Evolutionary conservation across 2,888 invertebrate genomes (phyloP), one percentile per base, ranked within the genome.

Genomic region (Athrips mouffetella): DNA sequence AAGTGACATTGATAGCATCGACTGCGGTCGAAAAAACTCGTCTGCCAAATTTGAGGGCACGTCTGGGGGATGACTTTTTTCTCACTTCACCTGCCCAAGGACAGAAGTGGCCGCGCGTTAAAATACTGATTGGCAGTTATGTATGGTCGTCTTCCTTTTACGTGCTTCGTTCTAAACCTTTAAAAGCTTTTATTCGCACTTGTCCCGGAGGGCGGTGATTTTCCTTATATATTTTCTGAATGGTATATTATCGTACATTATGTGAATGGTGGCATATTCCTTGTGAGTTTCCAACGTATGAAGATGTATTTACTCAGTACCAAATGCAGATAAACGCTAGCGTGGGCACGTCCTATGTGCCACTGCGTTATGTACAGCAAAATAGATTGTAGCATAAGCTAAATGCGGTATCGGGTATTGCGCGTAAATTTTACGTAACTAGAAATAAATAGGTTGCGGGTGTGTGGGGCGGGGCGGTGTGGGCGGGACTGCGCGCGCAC

Each of bases 391-490:
- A 80, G 76, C 75, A 73, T 79, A 80, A 79, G 81, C 76, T 78
- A 73, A 83, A 83, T 83, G 87, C 87, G 85, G 85, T 85, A 87
- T 84, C 71, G 81, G 80, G 79, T 84, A 81, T 85, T 85, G 82
- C 85, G 86, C 86, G 88, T 87, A 87, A 87, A 87, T 87, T 87
- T 87, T 87, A 87, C 88, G 88, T 88, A 88, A 88, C 88, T 86
- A 86, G 85, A 81, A 86, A 87, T 86, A 87, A 88, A 88, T 87
- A 88, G 88, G 88, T 88, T 88, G 88, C 86, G 86, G 86, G 87
- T 83, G 80, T 78, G 83, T 79, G 82, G 84, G 84, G 85, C 83
- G 82, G 87, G 76, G 76, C 83, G 77, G 76, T 63, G 76, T 78
- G 82, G 80, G 82, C 76, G 81, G 79, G 73, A n/a, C 76, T 74